Evolutionary conservation across 1,140 invertebrate genomes (phyloP), one percentile per base, ranked within the genome.

Genomic region (Brachionus asplanchnoidis): DNA sequence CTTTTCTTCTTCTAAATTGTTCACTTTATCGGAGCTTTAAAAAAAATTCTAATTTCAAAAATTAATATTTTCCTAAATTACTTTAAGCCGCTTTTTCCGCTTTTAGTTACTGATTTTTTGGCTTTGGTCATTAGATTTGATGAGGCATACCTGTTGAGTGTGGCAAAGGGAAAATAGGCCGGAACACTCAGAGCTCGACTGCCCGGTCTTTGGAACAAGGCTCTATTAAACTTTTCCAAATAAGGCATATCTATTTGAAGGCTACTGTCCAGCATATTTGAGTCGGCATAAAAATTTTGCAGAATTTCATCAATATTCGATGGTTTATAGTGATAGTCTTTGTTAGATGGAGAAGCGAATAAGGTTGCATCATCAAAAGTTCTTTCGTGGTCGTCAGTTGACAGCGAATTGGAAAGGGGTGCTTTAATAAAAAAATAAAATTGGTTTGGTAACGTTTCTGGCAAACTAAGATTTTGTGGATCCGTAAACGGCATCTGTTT

Each of bases 321-420:
- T 88, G 86, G 86, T 87, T 88, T 40, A 88, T 89, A 8, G 88
- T 85, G 84, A 87, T 89, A 82, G 87, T 89, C 84, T 88, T 88
- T 40, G 65, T 85, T 6, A 88, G 73, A 53, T 77, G 73, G 46
- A 11, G 73, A 77, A 14, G 42, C 73, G n/a, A 53, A 77, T 6
- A 77, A 23, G 9, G 42, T 44, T 50, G 17, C 42, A 14, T 50
- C 46, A 20, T 23, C 20, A 28, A 44, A n/a, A 20, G 7, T 20
- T 12, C 42, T 26, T 12, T 77, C 73, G 2, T 40, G 42, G 14
- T 82, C 79, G 26, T 82, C 79, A 20, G 79, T 60, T 17, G 50
- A 65, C 36, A 82, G 23, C 7, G 79, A 65, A 65, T 82, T 82
- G 9, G 79, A 82, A 46, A 82, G 23, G 2, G 79, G 79, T 8